Evolutionary conservation across 2,113 vertebrate species (phyloP).

Genomic region (Spea multiplicata): DNA sequence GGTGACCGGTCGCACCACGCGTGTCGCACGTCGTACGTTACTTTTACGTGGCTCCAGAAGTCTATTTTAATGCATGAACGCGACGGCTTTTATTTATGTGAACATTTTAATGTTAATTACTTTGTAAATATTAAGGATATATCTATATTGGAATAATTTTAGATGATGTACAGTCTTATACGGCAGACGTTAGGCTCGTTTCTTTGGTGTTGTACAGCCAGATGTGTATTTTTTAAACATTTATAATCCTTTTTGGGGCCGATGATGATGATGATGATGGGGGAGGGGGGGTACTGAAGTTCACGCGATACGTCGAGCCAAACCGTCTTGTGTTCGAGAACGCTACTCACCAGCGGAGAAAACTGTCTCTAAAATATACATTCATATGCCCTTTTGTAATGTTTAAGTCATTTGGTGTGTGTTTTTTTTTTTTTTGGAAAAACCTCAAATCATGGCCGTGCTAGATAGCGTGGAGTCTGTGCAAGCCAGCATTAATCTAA

Average conservation of each 20-base stretch:
- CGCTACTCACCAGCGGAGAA: slow-evolving; percentile 5
- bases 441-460: too few relatives aligned
- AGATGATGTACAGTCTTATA: slow-evolving; percentile 61
- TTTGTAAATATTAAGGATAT: slow-evolving; percentile 48
- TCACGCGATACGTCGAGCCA: slow-evolving; percentile 4
- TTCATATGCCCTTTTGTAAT: slow-evolving; percentile 32
- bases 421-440: background rate
- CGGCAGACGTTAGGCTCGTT: slow-evolving; percentile 52
- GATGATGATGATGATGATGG: too few relatives aligned
- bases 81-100: slow-evolving; percentile 66
- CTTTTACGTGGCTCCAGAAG: slow-evolving; percentile 64
- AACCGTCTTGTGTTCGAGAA: slow-evolving; percentile 21
- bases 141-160: slow-evolving; percentile 54
- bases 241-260: slow-evolving; percentile 57
- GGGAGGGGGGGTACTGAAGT: slow-evolving; percentile 31
- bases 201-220: slow-evolving; percentile 68
- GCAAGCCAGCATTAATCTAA: too few relatives aligned
- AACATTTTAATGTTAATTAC: slow-evolving; percentile 44
- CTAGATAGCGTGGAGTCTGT: too few relatives aligned
- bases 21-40: too few relatives aligned
- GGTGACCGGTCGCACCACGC: too few relatives aligned
- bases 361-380: slow-evolving; percentile 20
- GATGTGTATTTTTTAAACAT: slow-evolving; percentile 50
- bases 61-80: slow-evolving; percentile 59
- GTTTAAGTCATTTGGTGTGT: background rate